Evolutionary conservation across 1,140 invertebrate genomes (phyloP).

Genomic region (Samia ricini): DNA sequence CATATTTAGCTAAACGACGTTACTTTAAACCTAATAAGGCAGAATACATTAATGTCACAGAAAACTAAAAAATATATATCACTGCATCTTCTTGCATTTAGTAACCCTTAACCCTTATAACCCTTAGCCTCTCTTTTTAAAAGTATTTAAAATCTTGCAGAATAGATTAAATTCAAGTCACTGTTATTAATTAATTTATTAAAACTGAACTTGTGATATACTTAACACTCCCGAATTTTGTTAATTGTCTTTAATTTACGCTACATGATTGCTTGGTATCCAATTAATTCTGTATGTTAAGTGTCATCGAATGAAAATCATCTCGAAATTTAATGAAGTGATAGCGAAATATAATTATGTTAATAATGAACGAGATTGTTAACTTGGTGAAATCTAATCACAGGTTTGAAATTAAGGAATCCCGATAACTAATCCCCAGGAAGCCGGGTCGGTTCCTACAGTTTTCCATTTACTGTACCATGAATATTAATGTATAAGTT

Average conservation of each 20-base stretch:
- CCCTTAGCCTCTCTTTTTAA: too few relatives aligned
- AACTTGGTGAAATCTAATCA: constrained; percentile 35
- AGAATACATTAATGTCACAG: too few relatives aligned
- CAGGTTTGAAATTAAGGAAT: constrained; percentile 33
- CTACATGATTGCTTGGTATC: neutral
- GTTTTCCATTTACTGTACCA: constrained; percentile 27
- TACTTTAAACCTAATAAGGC: too few relatives aligned
- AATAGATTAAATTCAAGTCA: too few relatives aligned
- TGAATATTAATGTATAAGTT: constrained; percentile 25
- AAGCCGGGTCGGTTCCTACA: constrained; percentile 24
- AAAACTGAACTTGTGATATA: too few relatives aligned
- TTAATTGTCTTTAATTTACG: neutral
- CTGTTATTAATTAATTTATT: too few relatives aligned
- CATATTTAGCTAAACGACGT: too few relatives aligned
- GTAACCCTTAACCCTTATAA: too few relatives aligned
- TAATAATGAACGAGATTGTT: constrained; percentile 32
- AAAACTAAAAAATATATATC: too few relatives aligned
- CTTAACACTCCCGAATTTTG: too few relatives aligned
- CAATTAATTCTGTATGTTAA: neutral
- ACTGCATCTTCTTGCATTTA: too few relatives aligned
- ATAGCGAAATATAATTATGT: neutral
- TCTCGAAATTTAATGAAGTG: neutral
- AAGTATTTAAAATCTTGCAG: too few relatives aligned
- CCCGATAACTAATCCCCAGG: constrained; percentile 31
- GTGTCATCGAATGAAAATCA: constrained; percentile 7